These are phyloP conservation scores for Dicranocentrus wangi DNA, from an alignment of 2,888 invertebrate species.

Conservation along the genomic window DNA sequence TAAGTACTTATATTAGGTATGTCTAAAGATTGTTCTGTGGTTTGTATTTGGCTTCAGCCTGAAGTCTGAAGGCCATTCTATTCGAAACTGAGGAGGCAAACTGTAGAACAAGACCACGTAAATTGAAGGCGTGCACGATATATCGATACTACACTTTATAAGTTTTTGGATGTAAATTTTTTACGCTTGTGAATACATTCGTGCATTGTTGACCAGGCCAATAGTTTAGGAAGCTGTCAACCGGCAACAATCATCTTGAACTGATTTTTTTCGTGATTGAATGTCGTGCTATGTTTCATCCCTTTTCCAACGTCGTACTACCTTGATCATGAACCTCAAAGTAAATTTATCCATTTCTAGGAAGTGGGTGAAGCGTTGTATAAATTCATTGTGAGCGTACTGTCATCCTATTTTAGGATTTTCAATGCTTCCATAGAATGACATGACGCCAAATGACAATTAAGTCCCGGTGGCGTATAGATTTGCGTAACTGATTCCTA, in stretches of 20 bases:
- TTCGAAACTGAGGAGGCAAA: too few species aligned
- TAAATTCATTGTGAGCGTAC: background rate
- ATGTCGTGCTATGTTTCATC: slow-evolving; percentile 20
- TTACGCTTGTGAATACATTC: too few species aligned
- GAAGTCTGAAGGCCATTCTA: too few species aligned
- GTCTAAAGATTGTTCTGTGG: too few species aligned
- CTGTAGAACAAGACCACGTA: too few species aligned
- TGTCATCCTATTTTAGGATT: slow-evolving; percentile 44
- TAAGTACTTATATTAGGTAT: too few species aligned
- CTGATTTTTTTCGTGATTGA: slow-evolving; percentile 46
- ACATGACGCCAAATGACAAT: slow-evolving; percentile 17
- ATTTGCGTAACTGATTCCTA: slow-evolving; percentile 48
- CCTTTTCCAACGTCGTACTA: background rate
- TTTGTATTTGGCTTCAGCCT: too few species aligned
- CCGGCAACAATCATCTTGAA: slow-evolving; percentile 33
- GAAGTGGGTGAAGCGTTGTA: slow-evolving; percentile 28
- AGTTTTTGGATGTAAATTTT: too few species aligned
- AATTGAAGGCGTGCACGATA: too few species aligned
- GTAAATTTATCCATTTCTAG: slow-evolving; percentile 24
- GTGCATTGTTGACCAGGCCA: slow-evolving; percentile 27
- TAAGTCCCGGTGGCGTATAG: slow-evolving; percentile 42
- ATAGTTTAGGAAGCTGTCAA: slow-evolving; percentile 44
- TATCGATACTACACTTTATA: too few species aligned
- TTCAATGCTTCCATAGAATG: slow-evolving; percentile 13
- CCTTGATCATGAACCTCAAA: slow-evolving; percentile 46